Evolutionary conservation across 2,888 invertebrate species (phyloP), one percentile per base, ranked within the genome.

Genomic region (Aelia acuminata): DNA sequence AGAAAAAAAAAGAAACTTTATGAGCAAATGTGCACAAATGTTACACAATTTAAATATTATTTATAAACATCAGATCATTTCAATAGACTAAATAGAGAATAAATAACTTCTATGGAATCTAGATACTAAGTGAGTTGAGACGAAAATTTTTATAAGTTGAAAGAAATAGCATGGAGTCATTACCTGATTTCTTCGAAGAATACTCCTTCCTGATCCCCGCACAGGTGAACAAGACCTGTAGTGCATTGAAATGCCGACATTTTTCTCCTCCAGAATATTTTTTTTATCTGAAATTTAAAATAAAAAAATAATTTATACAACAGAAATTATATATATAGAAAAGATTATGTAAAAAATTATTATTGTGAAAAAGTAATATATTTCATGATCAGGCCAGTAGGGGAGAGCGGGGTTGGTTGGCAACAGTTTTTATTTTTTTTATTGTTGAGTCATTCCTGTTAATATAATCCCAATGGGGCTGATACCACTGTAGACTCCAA

Each of bases 101-200:
- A 70, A 70, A 31, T 35, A 80, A 39, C 22, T 39, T 75, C 39
- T 75, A 43, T 10, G 43, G 13, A 43, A 80, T 43, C 80, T 80
- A 80, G 43, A 39, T 11, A 18, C 20, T 31, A 85, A 85, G 49
- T 50, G 31, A 85, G 48, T 49, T 85, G 84, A 85, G 84, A 50
- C 50, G 47, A 50, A 85, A 85, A 22, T 31, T 50, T 85, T 47
- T 50, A 50, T 85, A 85, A 85, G 26, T 85, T 50, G 84, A 85
- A 85, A 50, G 48, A 85, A 80, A 80, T 43, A 80, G 80, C 43
- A 50, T 85, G 47, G 84, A 35, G 50, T 85, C 31, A 53, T 87
- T 87, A 87, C 87, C 87, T 87, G 87, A 87, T 87, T 87, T 39
- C 87, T 87, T 87, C 87, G 87, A 35, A 87, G 87, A 35, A 87